Percentiles rank a stretch among this genome's conserved stretches.
phyloP scores from a whole-genome alignment of 92 coral and sea anemone genomes.

The Zoanthus solanderi region DNA sequence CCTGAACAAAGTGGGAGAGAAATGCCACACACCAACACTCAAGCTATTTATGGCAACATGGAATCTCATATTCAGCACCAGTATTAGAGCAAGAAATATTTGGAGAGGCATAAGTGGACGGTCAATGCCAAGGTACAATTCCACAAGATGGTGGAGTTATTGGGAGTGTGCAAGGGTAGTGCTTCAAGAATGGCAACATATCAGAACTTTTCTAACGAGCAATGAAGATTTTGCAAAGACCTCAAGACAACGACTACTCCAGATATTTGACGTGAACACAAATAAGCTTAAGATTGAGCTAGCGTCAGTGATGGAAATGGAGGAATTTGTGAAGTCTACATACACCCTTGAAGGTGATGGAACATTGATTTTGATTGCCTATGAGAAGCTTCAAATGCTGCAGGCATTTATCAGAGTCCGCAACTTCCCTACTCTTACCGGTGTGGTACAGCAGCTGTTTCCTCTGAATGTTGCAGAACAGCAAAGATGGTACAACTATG shows the following conservation, averaged over 20 bases:
- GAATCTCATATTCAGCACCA: slow-evolving; percentile 35
- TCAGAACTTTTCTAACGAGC: slow-evolving; percentile 30
- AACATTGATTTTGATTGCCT: slow-evolving; percentile 40
- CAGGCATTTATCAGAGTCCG: slow-evolving; percentile 1
- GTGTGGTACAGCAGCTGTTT: slow-evolving; percentile 22
- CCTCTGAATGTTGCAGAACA: slow-evolving; percentile 26
- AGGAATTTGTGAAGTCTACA: slow-evolving; percentile 46
- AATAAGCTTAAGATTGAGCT: slow-evolving; percentile 47
- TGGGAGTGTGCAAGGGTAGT: slow-evolving; percentile 42
- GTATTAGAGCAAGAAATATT: slow-evolving; percentile 36
- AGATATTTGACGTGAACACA: slow-evolving; percentile 42
- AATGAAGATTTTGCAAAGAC: slow-evolving; percentile 39
- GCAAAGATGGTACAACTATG: slow-evolving; percentile 35
- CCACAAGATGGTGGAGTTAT: slow-evolving; percentile 51
- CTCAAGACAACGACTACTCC: slow-evolving; percentile 27
- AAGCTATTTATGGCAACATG: slow-evolving; percentile 35
- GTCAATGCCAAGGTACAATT: slow-evolving; percentile 43
- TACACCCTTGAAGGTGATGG: slow-evolving; percentile 57
- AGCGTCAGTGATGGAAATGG: slow-evolving; percentile 41
- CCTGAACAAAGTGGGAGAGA: slow-evolving; percentile 48
- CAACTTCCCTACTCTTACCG: slow-evolving; percentile 40
- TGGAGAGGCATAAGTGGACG: slow-evolving; percentile 48
- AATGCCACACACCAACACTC: slow-evolving; percentile 39
- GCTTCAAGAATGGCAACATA: slow-evolving; percentile 12
- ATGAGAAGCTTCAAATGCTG: slow-evolving; percentile 27